Evolutionary conservation across 2,797 vertebrate genomes (phyloP), one percentile per base, ranked within the genome.

Genomic region (Hafferia zeledoni): DNA sequence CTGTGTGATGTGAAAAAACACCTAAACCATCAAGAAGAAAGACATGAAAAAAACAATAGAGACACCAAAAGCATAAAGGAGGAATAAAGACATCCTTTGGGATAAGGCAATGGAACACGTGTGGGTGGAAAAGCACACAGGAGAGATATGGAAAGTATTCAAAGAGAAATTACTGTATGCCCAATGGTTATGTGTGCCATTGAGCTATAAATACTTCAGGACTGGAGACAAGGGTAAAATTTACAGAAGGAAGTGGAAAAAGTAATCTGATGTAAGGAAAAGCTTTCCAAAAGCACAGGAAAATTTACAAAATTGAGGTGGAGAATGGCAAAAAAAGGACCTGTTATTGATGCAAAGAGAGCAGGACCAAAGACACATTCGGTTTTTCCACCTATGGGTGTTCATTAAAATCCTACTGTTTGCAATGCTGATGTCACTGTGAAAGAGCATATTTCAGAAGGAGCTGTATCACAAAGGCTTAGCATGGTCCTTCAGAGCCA

Each of bases 121-220:
- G 87, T 88, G 86, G 87, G 89, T 93, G 93, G 84, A 93, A 91
- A 96, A 95, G 89, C 90, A 76, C 90, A 89, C 78, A 65, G 82
- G 87, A 95, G 93, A 92, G 88, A 91, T 64, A 91, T 60, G 86
- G 81, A 83, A 96, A 96, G 59, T 90, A 91, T 93, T 86, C 95
- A 90, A 95, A 95, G 86, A 94, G 71, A 95, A 96, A 95, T 95
- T 94, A 95, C 80, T 69, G 74, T 78, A 92, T 93, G 89, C 70
- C 83, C 72, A 94, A 64, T 93, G 77, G 75, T 95, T 96, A 61
- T 95, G 72, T 84, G 91, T 94, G 83, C 83, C 86, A 92, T 71
- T 70, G 50, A 92, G 78, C 76, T 87, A 93, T 89, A 95, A 93
- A 96, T 94, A 90, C 91, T 68, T 85, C 79, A 94, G 72, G 35